Evolutionary conservation across 1,140 invertebrate genomes (phyloP).

Genomic region (Pararge aegeria): DNA sequence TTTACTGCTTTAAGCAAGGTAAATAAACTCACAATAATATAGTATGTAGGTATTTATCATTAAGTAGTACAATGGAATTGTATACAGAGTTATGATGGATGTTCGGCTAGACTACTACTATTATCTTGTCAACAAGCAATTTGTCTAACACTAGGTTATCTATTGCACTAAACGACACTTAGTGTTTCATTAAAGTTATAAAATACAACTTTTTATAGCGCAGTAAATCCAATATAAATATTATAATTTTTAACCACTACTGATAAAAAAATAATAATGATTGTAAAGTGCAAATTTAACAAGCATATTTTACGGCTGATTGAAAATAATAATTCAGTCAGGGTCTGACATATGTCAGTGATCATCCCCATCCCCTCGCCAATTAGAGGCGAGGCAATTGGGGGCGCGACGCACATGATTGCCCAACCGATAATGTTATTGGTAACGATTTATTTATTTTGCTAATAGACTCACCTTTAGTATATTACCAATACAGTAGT

Average conservation of each 20-base stretch:
- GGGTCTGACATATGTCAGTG: slow-evolving; percentile 55
- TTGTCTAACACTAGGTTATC: too few relatives aligned
- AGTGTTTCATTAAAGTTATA: too few relatives aligned
- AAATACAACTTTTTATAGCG: too few relatives aligned
- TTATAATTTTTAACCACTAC: not conserved
- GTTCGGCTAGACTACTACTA: too few relatives aligned
- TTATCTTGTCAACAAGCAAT: too few relatives aligned
- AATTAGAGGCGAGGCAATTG: slow-evolving; percentile 38
- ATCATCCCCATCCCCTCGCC: slow-evolving; percentile 50
- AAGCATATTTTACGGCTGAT: slow-evolving; percentile 44
- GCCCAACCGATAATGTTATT: slow-evolving; percentile 32
- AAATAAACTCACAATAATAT: too few relatives aligned
- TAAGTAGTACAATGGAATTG: too few relatives aligned
- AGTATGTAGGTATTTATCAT: too few relatives aligned
- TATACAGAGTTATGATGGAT: too few relatives aligned
- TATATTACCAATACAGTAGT: not conserved
- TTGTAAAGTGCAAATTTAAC: slow-evolving; percentile 26
- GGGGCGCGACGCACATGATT: slow-evolving; percentile 26
- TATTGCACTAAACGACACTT: too few relatives aligned
- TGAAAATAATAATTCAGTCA: slow-evolving; percentile 52
- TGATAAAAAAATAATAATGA: slow-evolving; percentile 5
- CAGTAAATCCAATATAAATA: too few relatives aligned
- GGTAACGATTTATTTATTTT: slow-evolving; percentile 36
- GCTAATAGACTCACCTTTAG: slow-evolving; percentile 16
- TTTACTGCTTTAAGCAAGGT: too few relatives aligned